Evolutionary conservation across 2,797 vertebrate genomes (phyloP), one percentile per base, ranked within the genome.

Genomic region (Babyrousa celebensis): DNA sequence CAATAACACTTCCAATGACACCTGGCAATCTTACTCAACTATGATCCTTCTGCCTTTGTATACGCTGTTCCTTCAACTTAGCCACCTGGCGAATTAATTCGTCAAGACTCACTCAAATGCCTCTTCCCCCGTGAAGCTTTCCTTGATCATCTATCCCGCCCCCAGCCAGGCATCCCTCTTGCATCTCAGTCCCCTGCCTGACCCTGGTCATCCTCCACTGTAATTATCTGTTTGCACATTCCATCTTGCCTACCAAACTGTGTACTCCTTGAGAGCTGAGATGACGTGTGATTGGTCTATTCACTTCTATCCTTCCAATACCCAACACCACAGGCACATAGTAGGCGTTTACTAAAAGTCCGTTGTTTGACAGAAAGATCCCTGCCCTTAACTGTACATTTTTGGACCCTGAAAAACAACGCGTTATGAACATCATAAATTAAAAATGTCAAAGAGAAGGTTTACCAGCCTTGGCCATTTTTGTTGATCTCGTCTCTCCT

Each of bases 211-310:
- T 54, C 79, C 58, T 89, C 74, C 62, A 60, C 48, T 70, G 3
- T 71, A 87, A 91, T 93, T 88, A 87, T 93, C 67, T 97, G 65
- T 92, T 97, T 91, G 93, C 48, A 94, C 8, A 15, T 65, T 92
- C 92, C 94, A 54, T 79, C 72, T 94, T 56, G 52, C 62, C n/a
- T 82, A 90, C 32, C 52, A 88, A 90, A 83, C 80, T 85, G 32
- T 85, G 40, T 17, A 79, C 40, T 86, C 60, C 40, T 65, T 93
- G 65, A 91, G 72, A 96, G 21, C 60, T 86, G 72, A 96, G 52
- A 72, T 82, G 87, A 90, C 92, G 68, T 84, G 95, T 97, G 91
- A 96, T 93, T 94, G 89, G 92, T 91, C 96, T 95, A 96, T 92
- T 95, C 80, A 92, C 93, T 95, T 88, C 54, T 63, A 43, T 79